phyloP scores from a whole-genome alignment of 2,888 invertebrate species.

The Cephus spinipes region DNA sequence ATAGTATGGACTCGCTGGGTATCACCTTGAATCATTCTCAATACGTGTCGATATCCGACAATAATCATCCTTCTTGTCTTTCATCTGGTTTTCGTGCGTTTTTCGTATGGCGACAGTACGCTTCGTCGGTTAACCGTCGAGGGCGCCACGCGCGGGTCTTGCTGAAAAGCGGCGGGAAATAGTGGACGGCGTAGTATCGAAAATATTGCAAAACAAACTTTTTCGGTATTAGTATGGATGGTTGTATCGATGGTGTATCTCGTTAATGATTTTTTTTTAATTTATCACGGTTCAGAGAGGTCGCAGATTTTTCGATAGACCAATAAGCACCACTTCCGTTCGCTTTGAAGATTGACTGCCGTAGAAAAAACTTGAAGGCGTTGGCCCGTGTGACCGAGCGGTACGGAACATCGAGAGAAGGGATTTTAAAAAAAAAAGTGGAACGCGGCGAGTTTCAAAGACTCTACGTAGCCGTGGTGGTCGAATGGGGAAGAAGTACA shows the following conservation, averaged over 20 bases:
- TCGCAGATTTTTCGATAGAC: background rate
- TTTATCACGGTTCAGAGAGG: background rate
- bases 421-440: background rate
- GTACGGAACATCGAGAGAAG: background rate
- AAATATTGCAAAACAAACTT: background rate
- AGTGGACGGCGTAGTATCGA: background rate
- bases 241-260: background rate
- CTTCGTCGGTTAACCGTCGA: background rate
- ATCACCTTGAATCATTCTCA: constrained; percentile 1
- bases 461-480: background rate
- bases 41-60: background rate
- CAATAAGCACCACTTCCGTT: background rate
- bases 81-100: background rate
- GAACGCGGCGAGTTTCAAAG: background rate
- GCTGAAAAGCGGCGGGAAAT: background rate
- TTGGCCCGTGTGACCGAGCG: background rate
- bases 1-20: background rate
- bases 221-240: background rate
- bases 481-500: background rate
- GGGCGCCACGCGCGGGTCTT: background rate
- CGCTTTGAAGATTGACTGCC: background rate
- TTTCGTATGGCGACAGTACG: background rate
- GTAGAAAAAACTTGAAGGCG: background rate
- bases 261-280: background rate
- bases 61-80: background rate